A percentile compares a stretch with the other conserved stretches of the same genome.
phyloP scores from a whole-genome alignment of 2,113 vertebrate genomes.

The Lycocorax pyrrhopterus region DNA sequence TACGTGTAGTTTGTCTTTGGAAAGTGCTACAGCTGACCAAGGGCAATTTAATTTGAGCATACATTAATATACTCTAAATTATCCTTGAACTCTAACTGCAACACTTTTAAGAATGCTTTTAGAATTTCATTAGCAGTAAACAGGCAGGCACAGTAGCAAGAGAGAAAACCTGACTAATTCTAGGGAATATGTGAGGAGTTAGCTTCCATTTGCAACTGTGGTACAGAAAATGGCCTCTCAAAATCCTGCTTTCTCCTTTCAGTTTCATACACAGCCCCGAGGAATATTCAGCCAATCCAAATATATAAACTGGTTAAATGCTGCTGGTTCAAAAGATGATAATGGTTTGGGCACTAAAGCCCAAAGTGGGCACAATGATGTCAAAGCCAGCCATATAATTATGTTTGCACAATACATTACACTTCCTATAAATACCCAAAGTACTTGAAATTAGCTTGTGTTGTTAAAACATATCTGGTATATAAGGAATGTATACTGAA shows the following conservation, averaged over 20 bases:
- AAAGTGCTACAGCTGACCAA: background rate
- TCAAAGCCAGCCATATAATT: background rate
- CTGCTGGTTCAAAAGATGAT: background rate
- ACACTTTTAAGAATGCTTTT: background rate
- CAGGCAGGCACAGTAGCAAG: background rate
- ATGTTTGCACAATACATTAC: background rate
- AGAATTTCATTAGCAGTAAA: background rate
- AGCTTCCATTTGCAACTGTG: background rate
- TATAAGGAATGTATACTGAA: background rate
- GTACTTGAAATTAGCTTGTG: background rate
- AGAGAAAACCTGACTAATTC: background rate
- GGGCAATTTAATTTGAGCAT: background rate
- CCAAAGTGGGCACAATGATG: background rate
- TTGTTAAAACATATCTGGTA: background rate
- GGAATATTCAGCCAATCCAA: background rate
- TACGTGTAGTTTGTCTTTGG: background rate
- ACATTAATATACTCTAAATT: background rate
- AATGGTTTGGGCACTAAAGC: background rate
- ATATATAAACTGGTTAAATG: background rate
- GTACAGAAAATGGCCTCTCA: background rate
- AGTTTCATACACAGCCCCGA: background rate
- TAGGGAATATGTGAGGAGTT: background rate
- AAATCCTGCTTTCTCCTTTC: background rate
- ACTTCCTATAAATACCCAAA: background rate
- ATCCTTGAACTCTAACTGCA: background rate